Base-by-base conservation (phyloP, 2,888 invertebrate species). In the Pherbina coryleti region DNA sequence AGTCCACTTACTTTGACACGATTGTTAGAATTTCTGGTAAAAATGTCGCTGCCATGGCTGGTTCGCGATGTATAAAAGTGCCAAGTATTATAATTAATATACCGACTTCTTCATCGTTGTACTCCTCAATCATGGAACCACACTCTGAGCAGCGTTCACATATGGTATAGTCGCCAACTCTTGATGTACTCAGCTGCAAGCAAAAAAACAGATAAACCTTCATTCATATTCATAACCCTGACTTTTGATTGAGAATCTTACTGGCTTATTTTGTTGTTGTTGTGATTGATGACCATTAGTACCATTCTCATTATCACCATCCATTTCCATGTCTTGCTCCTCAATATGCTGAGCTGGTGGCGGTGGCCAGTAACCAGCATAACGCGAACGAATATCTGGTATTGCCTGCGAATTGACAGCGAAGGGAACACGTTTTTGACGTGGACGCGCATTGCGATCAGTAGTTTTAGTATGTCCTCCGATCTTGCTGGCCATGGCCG, bases 21-120 rank as follows among this genome's bases (percentile, higher is more conserved):
- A 95, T 93, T 80, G 95, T 94, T 37, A 99, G 91, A 82, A 99
- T 95, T 84, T 98, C 96, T 0, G 98, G 97, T 80, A 99, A 90
- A 85, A 98, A 92, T 0, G 97, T 96, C 2, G 99, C 98, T n/a
- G 99, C 98, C 82, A 96, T 92, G 2, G 95, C 93, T 0, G 99
- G 98, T 89, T 99, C 98, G 28, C 99, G 92, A 87, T 99, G 98
- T 81, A 99, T 96, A 89, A 98, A 98, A 0, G 99, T 98, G 37
- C 97, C 97, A 81, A 99, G 91, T 80, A 95, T 95, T 69, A 98
- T 96, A 83, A 99, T 96, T 85, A 98, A 95, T 75, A 99, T 92
- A 0, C 97, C 98, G 78, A 98, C 92, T 88, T 99, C 98, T 88
- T 99, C 99, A 88, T 99, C 99, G 81, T 97, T 97, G 90, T 98